Conservation (phyloP, 2,113 vertebrate genomes). For the Meles meles region DNA sequence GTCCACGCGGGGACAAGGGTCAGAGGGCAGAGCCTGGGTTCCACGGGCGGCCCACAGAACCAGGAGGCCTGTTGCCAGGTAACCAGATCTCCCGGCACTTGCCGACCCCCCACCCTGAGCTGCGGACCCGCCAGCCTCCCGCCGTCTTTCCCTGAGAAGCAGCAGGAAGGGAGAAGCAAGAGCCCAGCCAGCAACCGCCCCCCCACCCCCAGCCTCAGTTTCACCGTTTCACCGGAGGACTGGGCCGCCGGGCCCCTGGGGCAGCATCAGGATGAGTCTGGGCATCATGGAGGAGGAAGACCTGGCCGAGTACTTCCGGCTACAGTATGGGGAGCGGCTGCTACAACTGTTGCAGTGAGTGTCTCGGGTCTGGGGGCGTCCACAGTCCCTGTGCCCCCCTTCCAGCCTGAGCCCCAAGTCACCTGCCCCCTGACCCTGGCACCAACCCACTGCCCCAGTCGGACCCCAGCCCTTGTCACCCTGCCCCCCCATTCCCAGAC, state of each 20-base stretch:
- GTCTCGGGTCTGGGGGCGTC: not conserved
- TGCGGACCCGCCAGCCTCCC: not conserved
- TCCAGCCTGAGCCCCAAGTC: not conserved
- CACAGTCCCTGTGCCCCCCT: accelerated
- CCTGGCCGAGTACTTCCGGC: conserved; percentile 63
- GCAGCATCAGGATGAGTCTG: conserved; percentile 60
- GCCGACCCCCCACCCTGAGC: not conserved
- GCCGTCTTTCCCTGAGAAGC: not conserved
- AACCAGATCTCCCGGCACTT: not conserved
- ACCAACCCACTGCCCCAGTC: no score
- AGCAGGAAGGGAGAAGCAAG: not conserved
- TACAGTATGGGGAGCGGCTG: conserved; percentile 71
- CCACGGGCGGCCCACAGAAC: not conserved
- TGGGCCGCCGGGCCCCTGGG: not conserved
- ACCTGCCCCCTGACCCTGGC: no score
- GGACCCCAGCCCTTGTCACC: accelerated
- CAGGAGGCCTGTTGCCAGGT: conserved; percentile 34
- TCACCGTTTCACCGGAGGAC: conserved; percentile 9
- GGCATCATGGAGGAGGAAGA: conserved; percentile 68
- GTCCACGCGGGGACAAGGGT: not conserved
- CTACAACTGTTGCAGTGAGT: conserved; percentile 75
- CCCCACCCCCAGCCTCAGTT: not conserved
- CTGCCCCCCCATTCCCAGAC: not conserved
- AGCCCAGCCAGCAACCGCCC: not conserved
- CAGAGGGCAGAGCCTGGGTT: conserved; percentile 35